A percentile compares a stretch with the other conserved stretches of the same genome.
Conservation (phyloP, 1,140 invertebrate genomes). For the Bursaphelenchus mucronatus region DNA sequence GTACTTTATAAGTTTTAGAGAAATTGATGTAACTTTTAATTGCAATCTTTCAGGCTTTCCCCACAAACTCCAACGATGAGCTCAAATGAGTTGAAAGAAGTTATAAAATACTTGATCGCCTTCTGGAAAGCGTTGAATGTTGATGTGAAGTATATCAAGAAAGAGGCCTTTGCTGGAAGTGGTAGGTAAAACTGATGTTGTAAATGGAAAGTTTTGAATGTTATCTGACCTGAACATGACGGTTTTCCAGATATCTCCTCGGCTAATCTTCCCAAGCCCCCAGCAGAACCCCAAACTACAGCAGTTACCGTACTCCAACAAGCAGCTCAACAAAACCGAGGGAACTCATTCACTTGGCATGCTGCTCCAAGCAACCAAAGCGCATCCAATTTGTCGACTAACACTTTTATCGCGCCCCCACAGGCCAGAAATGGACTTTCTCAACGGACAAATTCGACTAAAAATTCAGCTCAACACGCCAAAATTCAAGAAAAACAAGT, state of each 20-base stretch:
- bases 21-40: background rate
- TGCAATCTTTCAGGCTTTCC: constrained; percentile 64
- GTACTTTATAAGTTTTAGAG: background rate
- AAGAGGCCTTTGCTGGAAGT: constrained; percentile 57
- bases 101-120: constrained; percentile 80
- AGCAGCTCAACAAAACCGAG: too few relatives aligned
- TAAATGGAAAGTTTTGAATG: constrained; percentile 1
- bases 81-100: constrained; percentile 64
- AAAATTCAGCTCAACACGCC: constrained; percentile 61
- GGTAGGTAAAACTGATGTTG: constrained; percentile 12
- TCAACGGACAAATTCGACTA: constrained; percentile 5
- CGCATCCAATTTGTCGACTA: constrained; percentile 73
- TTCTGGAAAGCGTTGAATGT: constrained; percentile 94
- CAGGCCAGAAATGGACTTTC: constrained; percentile 66
- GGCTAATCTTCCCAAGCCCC: too few relatives aligned
- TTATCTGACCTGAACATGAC: too few relatives aligned
- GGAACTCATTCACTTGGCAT: constrained; percentile 2
- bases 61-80: constrained; percentile 77
- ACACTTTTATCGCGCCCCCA: constrained; percentile 71
- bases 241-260: too few relatives aligned
- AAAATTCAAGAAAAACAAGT: constrained; percentile 61
- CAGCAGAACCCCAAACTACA: too few relatives aligned
- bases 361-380: constrained; percentile 7
- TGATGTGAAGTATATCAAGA: constrained; percentile 91
- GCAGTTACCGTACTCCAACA: too few relatives aligned